Percentiles rank a stretch among this genome's conserved stretches.
These are phyloP conservation scores for Clivina fossor DNA, from an alignment of 2,888 invertebrate genomes.

Conservation along the genomic window DNA sequence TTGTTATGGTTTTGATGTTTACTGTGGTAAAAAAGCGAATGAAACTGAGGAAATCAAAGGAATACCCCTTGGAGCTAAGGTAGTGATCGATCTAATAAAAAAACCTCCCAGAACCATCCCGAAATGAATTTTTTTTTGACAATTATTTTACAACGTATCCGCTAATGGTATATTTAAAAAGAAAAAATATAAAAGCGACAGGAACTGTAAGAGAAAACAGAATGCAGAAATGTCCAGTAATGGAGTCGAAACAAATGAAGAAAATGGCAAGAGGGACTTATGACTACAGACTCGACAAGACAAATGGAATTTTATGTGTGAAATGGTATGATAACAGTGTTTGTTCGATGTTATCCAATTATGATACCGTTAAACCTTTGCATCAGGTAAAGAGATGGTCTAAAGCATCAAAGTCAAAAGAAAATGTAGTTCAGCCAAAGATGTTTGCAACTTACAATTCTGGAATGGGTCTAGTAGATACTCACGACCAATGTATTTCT, in stretches of 20 bases:
- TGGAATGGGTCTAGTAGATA: constrained; percentile 33
- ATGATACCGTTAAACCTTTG: constrained; percentile 31
- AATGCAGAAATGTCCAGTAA: constrained; percentile 26
- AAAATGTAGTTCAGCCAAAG: constrained; percentile 14
- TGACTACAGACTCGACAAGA: constrained; percentile 30
- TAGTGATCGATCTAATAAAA: constrained; percentile 35
- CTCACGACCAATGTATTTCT: constrained; percentile 24
- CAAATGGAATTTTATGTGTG: constrained; percentile 35
- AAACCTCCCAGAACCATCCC: constrained; percentile 25
- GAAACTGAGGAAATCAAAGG: too few species aligned
- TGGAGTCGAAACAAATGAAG: neutral
- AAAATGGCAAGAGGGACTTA: constrained; percentile 32
- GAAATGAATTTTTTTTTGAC: constrained; percentile 33
- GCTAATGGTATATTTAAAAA: constrained; percentile 22
- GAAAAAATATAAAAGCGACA: constrained; percentile 23
- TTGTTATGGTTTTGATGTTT: constrained; percentile 40
- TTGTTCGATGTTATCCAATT: constrained; percentile 37
- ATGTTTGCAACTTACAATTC: constrained; percentile 23
- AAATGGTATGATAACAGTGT: constrained; percentile 40
- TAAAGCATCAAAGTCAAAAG: neutral
- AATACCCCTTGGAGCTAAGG: constrained; percentile 35
- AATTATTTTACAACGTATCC: constrained; percentile 36
- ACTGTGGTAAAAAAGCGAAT: constrained; percentile 36
- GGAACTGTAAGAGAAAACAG: constrained; percentile 28
- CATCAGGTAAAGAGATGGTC: constrained; percentile 30